Conservation (phyloP, 2,888 invertebrate species). For the Malthinus seriepunctatus region DNA sequence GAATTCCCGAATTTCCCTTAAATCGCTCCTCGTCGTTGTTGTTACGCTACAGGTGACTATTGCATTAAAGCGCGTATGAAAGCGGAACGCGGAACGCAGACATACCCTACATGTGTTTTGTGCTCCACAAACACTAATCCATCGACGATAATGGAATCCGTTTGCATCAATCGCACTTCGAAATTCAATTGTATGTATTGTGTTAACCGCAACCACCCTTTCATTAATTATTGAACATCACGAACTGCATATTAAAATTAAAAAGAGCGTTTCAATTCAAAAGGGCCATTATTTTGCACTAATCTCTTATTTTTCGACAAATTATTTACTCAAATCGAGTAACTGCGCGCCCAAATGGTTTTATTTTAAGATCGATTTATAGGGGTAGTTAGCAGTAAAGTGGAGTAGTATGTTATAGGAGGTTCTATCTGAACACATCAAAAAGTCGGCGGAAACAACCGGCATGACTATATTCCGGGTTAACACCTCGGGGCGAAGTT, state of each 20-base stretch:
- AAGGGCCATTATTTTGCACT: background rate
- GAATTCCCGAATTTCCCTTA: conserved; percentile 22
- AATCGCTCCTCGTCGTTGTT: conserved; percentile 35
- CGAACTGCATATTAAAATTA: conserved; percentile 4
- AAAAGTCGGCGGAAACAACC: conserved; percentile 35
- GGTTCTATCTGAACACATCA: conserved; percentile 21
- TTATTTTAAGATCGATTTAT: too few relatives aligned
- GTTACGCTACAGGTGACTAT: conserved; percentile 52
- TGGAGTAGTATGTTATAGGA: conserved; percentile 29
- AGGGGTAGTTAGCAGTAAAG: conserved; percentile 46
- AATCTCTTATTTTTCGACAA: background rate
- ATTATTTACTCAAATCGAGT: background rate
- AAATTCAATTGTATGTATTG: conserved; percentile 51
- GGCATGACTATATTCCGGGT: conserved; percentile 37
- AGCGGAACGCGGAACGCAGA: conserved; percentile 36
- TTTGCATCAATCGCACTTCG: conserved; percentile 45
- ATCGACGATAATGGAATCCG: conserved; percentile 48
- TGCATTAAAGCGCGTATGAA: conserved; percentile 46
- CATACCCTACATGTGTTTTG: conserved; percentile 51
- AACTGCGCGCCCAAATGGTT: too few relatives aligned
- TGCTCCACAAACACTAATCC: conserved; percentile 50
- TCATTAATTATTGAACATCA: conserved; percentile 44
- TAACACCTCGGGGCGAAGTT: conserved; percentile 38
- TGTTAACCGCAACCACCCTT: conserved; percentile 40
- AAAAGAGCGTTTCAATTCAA: background rate